A percentile compares a stretch with the other conserved stretches of the same genome.
These are phyloP conservation scores for Eupeodes luniger DNA, from an alignment of 2,888 invertebrate genomes.

Conservation along the genomic window DNA sequence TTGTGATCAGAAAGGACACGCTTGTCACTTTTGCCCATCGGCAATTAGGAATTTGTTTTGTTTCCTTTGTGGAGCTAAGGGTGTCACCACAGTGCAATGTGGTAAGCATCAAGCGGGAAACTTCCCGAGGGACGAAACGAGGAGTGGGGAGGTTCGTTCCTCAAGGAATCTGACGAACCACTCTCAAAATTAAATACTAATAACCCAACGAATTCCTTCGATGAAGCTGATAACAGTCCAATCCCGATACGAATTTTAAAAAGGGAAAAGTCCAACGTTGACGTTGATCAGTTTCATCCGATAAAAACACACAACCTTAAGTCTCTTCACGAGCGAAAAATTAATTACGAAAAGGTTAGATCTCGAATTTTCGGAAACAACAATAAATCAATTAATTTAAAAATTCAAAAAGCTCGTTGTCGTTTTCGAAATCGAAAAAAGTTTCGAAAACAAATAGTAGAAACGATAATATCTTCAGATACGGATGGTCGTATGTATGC, in stretches of 20 bases:
- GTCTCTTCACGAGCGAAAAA: background rate
- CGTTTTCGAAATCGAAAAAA: background rate
- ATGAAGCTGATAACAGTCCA: background rate
- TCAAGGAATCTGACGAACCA: constrained; percentile 7
- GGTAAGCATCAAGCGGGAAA: constrained; percentile 14
- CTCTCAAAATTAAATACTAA: constrained; percentile 2
- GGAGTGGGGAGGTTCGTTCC: constrained; percentile 22
- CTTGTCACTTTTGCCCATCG: background rate
- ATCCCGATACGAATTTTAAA: background rate
- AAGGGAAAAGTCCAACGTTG: background rate
- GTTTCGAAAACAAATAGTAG: background rate
- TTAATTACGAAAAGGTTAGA: background rate
- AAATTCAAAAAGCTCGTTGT: background rate
- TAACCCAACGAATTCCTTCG: background rate
- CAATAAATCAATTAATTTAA: background rate
- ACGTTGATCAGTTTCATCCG: too few relatives aligned
- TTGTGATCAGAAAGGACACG: background rate
- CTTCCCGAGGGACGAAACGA: constrained; percentile 14
- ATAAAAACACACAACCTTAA: background rate
- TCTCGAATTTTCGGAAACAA: background rate
- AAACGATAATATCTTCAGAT: background rate
- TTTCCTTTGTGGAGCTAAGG: constrained; percentile 1
- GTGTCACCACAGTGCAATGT: constrained; percentile 2
- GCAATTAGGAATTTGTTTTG: background rate
- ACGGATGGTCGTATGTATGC: background rate